A percentile compares a stretch with the other conserved stretches of the same genome.
Evolutionary conservation across 2,797 vertebrate species (phyloP).

Genomic region (Setipinna tenuifilis): DNA sequence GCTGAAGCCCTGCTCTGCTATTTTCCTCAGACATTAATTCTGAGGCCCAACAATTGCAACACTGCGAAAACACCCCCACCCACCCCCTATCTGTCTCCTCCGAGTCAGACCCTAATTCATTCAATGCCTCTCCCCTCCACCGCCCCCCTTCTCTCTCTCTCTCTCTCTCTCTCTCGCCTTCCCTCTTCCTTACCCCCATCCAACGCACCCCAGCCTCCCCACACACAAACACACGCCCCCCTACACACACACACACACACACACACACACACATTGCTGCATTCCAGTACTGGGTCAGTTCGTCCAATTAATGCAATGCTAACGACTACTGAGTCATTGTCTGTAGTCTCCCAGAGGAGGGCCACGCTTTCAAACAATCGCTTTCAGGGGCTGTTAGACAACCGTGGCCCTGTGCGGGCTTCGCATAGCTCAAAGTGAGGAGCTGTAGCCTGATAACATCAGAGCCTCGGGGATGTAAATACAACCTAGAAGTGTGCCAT

Average conservation of each 20-base stretch:
- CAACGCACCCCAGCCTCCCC: slow-evolving; percentile 14
- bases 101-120: slow-evolving; percentile 63
- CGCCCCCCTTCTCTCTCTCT: slow-evolving; percentile 20
- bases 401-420: not conserved
- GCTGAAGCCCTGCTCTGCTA: slow-evolving; percentile 34
- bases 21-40: slow-evolving; percentile 53
- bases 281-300: slow-evolving; percentile 59
- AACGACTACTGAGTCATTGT: slow-evolving; percentile 74
- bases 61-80: slow-evolving; percentile 48
- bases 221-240: slow-evolving; percentile 46
- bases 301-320: slow-evolving; percentile 74
- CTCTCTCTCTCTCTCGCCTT: slow-evolving; percentile 56
- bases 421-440: slow-evolving; percentile 10
- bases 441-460: slow-evolving; percentile 6
- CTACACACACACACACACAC: slow-evolving; percentile 49
- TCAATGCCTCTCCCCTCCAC: not conserved
- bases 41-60: slow-evolving; percentile 57
- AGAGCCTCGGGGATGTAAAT: not conserved
- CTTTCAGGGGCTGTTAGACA: slow-evolving; percentile 31
- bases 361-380: slow-evolving; percentile 69
- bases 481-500: not conserved
- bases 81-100: slow-evolving; percentile 51
- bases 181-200: slow-evolving; percentile 42
- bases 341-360: slow-evolving; percentile 57
- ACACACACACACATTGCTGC: slow-evolving; percentile 49